Evolutionary conservation across 2,888 invertebrate genomes (phyloP).

Genomic region (Polydrusus tereticollis): DNA sequence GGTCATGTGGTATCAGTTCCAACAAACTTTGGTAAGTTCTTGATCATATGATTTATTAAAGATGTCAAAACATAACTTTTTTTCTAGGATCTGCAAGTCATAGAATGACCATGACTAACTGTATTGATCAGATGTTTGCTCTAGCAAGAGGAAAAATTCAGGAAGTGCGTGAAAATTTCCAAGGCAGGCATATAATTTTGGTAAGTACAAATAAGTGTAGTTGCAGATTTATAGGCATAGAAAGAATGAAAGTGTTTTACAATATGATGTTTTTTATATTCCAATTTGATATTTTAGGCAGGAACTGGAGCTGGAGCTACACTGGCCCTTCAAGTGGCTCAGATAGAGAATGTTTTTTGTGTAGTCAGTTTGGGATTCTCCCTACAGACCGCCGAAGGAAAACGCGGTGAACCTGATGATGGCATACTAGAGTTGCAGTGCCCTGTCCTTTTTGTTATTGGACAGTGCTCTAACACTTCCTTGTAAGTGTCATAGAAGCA

Average conservation of each 20-base stretch:
- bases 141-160: slow-evolving; percentile 79
- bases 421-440: slow-evolving; percentile 78
- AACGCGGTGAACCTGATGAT: slow-evolving; percentile 82
- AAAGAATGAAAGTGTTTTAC: not conserved
- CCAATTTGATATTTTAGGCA: slow-evolving; percentile 59
- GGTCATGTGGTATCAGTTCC: slow-evolving; percentile 77
- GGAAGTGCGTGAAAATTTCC: slow-evolving; percentile 77
- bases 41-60: not conserved
- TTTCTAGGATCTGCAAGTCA: slow-evolving; percentile 55
- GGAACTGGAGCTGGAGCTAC: slow-evolving; percentile 85
- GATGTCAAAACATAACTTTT: not conserved
- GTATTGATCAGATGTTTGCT: slow-evolving; percentile 75
- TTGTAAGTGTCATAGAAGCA: slow-evolving; percentile 64
- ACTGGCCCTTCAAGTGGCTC: slow-evolving; percentile 80
- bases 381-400: slow-evolving; percentile 78
- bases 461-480: slow-evolving; percentile 77
- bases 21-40: slow-evolving; percentile 67
- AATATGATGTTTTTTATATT: not conserved
- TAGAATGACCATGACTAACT: slow-evolving; percentile 69
- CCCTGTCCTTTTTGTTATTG: slow-evolving; percentile 84
- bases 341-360: slow-evolving; percentile 79
- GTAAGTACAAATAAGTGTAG: slow-evolving; percentile 43
- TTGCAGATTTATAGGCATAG: not conserved
- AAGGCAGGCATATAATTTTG: slow-evolving; percentile 79
- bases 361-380: slow-evolving; percentile 86